These are phyloP conservation scores for Hippoglossus stenolepis DNA, from an alignment of 2,113 vertebrate genomes.

Conservation along the genomic window DNA sequence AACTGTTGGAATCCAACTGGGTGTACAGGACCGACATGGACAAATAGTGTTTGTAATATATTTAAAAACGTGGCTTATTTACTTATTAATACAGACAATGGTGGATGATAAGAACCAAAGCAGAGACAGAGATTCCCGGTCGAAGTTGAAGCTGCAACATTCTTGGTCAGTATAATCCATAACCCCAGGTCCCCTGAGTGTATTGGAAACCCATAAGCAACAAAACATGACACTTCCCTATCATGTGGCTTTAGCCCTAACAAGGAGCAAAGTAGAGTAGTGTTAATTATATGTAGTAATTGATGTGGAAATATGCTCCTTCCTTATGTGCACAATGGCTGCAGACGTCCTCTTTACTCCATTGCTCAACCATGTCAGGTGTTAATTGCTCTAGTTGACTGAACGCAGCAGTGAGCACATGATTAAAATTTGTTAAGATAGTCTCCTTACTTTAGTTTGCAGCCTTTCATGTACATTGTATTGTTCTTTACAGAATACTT, in stretches of 20 bases:
- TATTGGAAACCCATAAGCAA: background rate
- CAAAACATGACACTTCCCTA: background rate
- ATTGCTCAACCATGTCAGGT: background rate
- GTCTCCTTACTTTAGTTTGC: constrained; percentile 2
- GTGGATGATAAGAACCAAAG: background rate
- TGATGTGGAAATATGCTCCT: background rate
- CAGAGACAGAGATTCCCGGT: background rate
- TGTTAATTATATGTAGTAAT: background rate
- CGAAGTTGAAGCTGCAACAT: background rate
- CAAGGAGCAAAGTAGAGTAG: background rate
- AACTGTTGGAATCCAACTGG: too few relatives aligned
- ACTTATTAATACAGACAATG: background rate
- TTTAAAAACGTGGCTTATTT: too few relatives aligned
- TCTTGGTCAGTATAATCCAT: too few relatives aligned
- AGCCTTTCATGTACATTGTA: background rate
- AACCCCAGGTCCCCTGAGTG: too few relatives aligned
- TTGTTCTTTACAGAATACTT: background rate
- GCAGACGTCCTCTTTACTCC: constrained; percentile 6
- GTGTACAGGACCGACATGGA: too few relatives aligned
- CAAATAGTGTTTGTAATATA: too few relatives aligned
- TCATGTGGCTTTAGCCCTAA: background rate
- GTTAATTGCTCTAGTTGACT: background rate
- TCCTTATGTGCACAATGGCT: background rate
- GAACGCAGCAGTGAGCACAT: background rate
- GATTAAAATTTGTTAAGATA: constrained; percentile 12